Evolutionary conservation across 2,113 vertebrate species (phyloP), one percentile per base, ranked within the genome.

Genomic region (Hydrolagus affinis): DNA sequence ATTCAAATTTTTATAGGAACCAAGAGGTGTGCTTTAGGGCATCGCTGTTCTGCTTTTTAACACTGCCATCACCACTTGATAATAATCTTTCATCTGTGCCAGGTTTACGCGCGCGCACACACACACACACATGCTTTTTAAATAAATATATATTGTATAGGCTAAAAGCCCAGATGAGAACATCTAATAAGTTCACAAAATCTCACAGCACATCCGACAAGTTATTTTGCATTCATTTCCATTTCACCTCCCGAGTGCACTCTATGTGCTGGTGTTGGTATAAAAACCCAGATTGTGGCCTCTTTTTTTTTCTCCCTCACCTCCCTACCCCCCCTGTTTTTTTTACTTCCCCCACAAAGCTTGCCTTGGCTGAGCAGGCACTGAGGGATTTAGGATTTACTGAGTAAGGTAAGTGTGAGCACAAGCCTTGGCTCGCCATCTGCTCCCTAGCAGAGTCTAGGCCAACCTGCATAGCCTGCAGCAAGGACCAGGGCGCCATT

Each of bases 361-460:
- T 96, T 96, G 97, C 95, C 97, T 99, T 98, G 98, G 98, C 97
- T 97, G 95, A 95, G 95, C 95, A 95, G 96, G 96, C 96, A 96
- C 95, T 92, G 96, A 96, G 96, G 97, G 98, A 98, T 98, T 98
- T 97, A 96, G 97, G 98, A 96, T 98, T 98, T 99, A 98, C 96
- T 95, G 96, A 96, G 95, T 96, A 99, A 99, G 97, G 98, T 99
- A 99, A 99, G 98, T 99, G 98, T 98, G 96, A 98, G 97, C 98
- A 97, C 96, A 96, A 98, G 97, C 97, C 96, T 97, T 98, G 97
- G 97, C 97, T 98, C 92, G 91, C 98, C 97, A 99, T 99, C 98
- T 99, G 98, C 97, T 99, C 96, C 96, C 96, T 96, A 95, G 95
- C 97, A 96, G 96, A 96, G 96, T 92, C 92, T 93, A 95, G 97